These are phyloP conservation scores for Micromys minutus DNA, from an alignment of 2,113 vertebrate genomes.

Conservation along the genomic window DNA sequence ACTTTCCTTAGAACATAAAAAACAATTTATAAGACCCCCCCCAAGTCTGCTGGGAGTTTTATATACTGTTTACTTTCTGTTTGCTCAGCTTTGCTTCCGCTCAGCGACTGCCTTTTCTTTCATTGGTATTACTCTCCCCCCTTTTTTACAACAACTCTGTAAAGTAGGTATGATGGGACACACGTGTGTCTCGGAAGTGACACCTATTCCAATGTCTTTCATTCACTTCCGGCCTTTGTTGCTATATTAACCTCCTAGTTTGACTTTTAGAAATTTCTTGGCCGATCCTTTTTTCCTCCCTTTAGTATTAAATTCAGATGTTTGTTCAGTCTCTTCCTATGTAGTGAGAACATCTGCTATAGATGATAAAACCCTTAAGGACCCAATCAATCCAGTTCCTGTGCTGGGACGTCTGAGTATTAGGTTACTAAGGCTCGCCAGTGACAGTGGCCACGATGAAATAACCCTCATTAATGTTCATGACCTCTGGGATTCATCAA, in stretches of 20 bases:
- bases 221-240: slow-evolving; percentile 39
- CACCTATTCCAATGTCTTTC: not conserved
- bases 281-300: not conserved
- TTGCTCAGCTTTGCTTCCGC: not conserved
- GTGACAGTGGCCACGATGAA: not conserved
- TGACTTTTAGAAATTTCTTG: slow-evolving; percentile 9
- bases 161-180: not conserved
- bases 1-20: slow-evolving; percentile 6
- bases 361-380: not conserved
- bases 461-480: not conserved
- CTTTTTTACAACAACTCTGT: not conserved
- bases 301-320: slow-evolving; percentile 11
- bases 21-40: not conserved
- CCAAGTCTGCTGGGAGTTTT: not conserved
- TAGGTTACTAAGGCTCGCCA: not conserved
- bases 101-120: not conserved
- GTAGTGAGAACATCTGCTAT: not conserved
- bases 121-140: not conserved
- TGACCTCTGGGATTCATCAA: not conserved
- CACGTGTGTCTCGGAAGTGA: not conserved
- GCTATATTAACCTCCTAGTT: slow-evolving; percentile 13
- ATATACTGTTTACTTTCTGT: not conserved
- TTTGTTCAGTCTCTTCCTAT: not conserved
- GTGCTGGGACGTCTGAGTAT: not conserved
- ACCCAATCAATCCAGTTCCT: not conserved